Evolutionary conservation across 2,113 vertebrate species (phyloP), one percentile per base, ranked within the genome.

Genomic region (Paramisgurnus dabryanus): DNA sequence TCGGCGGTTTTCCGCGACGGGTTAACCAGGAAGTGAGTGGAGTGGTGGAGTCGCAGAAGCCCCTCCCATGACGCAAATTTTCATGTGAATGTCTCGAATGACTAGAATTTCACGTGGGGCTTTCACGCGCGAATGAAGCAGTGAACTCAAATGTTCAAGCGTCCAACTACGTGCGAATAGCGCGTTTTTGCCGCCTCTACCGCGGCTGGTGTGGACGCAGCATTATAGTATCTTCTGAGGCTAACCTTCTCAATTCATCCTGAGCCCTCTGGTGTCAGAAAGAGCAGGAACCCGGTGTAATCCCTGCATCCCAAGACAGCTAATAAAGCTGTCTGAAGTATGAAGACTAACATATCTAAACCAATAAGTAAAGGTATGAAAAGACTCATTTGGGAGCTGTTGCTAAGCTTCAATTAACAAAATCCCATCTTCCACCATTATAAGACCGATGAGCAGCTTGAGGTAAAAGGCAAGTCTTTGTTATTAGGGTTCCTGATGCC

Each of bases 171-270:
- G 22, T 1, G 22, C 22, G 22, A 22, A 22, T 22, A 22, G 22
- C 22, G 22, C 22, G 22, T 22, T 22, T 22, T 22, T 22, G 22
- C 22, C 22, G 22, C 22, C 22, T 22, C 22, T 22, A 22, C 22
- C 22, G 22, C 22, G 22, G 22, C 22, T 22, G 22, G 22, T 22
- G 22, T 22, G 0, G 22, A 22, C 22, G 22, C 22, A 22, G 22
- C 22, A 22, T 22, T 22, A 22, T 22, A 22, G 22, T 22, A 57
- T 68, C 75, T 18, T 64, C 43, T 11, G 27, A 49, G 66, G 47
- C 80, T 18, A 79, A 70, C n/a, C 22, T 71, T 58, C 68, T 84
- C 74, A 57, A 66, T 15, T 84, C 61, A 63, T 61, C n/a, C 22
- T 40, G 63, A 78, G 67, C 34, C 55, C 43, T 57, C 17, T 22